phyloP scores from a whole-genome alignment of 2,113 vertebrate species.

The Hippocampus zosterae region DNA sequence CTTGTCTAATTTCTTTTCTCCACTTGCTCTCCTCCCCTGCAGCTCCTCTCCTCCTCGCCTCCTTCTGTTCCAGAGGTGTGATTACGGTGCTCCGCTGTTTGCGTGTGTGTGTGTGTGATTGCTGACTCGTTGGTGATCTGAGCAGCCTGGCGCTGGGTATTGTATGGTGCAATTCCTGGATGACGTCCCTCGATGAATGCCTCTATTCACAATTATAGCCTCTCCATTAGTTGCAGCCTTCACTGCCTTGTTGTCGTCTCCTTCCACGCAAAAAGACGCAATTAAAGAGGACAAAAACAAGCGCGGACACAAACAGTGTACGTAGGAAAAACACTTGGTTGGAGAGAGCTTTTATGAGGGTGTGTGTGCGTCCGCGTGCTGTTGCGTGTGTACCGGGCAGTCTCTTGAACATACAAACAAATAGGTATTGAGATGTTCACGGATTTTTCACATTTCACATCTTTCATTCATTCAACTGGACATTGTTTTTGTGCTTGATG shows the following conservation, averaged over 20 bases:
- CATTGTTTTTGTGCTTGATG: no score
- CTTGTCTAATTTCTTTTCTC: constrained; percentile 43
- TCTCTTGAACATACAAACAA: background rate
- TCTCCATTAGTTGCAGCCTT: constrained; percentile 68
- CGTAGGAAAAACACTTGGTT: constrained; percentile 35
- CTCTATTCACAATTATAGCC: constrained; percentile 71
- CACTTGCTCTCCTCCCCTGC: constrained; percentile 37
- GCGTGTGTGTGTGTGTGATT: constrained; percentile 32
- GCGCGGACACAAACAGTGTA: constrained; percentile 50
- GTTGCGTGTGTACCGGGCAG: background rate
- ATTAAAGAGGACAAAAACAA: constrained; percentile 73
- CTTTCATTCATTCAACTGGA: no score
- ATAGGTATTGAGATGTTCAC: background rate
- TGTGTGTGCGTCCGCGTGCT: background rate
- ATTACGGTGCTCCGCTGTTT: constrained; percentile 56
- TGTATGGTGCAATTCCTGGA: constrained; percentile 66
- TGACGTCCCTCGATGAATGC: constrained; percentile 70
- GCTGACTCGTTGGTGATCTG: constrained; percentile 65
- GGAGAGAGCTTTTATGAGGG: no score
- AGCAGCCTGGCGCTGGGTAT: constrained; percentile 60
- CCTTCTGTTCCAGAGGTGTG: constrained; percentile 53
- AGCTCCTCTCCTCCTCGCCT: constrained; percentile 38
- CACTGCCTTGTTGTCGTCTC: constrained; percentile 62
- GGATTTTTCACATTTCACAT: background rate
- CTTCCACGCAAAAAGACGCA: constrained; percentile 59